Evolutionary conservation across 1,140 invertebrate genomes (phyloP), one percentile per base, ranked within the genome.

Genomic region (Apolygus lucorum): DNA sequence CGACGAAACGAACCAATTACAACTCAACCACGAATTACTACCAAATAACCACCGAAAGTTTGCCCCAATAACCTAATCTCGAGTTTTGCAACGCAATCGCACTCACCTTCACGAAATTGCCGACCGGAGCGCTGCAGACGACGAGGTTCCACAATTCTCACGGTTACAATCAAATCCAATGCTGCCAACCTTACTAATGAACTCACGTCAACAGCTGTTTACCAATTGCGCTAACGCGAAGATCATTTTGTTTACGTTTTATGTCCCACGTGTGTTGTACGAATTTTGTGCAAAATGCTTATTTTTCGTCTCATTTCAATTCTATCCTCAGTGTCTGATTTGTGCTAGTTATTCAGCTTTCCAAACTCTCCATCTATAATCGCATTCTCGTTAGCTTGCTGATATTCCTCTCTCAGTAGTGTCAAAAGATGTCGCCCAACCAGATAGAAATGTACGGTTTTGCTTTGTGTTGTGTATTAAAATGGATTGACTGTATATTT

Each of bases 1-100:
- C n/a, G n/a, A n/a, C n/a, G n/a, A n/a, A n/a, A n/a, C n/a, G n/a
- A n/a, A n/a, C n/a, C n/a, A n/a, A n/a, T n/a, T n/a, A n/a, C n/a
- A n/a, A 42, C 34, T 42, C 34, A 21, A 59, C 22, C 22, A 59
- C 11, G 22, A 8, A 14, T 8, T 24, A 21, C 54, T 4, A 13
- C 54, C 11, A 13, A 24, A 59, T 4, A 59, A 59, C 13, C 22
- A 11, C 22, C 54, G 11, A 13, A 59, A 8, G 2, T 59, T 17
- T 59, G 54, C 22, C 54, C 54, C 54, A 59, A 59, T 59, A 59
- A 59, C 54, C 54, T 59, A 59, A 22, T 24, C 11, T 59, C 54
- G 34, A 17, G 17, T 49, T 49, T 49, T 49, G 22, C 54, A 14
- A 59, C 54, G 54, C 54, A 22, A 59, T 59, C 54, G 8, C 22